Conservation (phyloP, 2,888 invertebrate genomes). For the Mythimna loreyi region DNA sequence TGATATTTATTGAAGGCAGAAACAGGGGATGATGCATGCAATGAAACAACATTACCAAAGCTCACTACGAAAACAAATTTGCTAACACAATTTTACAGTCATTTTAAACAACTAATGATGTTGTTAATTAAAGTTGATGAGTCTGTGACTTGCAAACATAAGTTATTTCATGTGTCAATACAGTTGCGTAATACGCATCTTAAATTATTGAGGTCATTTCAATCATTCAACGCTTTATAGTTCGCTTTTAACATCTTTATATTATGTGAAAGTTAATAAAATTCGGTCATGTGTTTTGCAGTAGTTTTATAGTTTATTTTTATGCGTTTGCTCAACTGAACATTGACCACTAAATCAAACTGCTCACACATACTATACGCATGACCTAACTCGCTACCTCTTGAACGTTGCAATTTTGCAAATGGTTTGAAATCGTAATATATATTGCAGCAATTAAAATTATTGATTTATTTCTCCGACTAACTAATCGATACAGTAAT, state of each 20-base stretch:
- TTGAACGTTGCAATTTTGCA: not conserved
- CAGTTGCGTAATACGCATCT: conserved; percentile 21
- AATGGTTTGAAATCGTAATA: too few species aligned
- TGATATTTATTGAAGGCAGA: too few species aligned
- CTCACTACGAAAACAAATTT: not conserved
- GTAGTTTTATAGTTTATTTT: conserved; percentile 2
- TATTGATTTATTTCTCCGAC: not conserved
- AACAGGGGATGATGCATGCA: too few species aligned
- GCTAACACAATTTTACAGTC: not conserved
- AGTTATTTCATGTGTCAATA: conserved; percentile 31
- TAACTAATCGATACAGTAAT: not conserved
- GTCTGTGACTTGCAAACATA: conserved; percentile 7
- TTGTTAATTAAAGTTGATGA: conserved; percentile 2
- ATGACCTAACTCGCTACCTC: too few species aligned
- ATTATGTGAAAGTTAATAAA: conserved; percentile 32
- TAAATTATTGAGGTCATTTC: conserved; percentile 30
- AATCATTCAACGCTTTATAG: conserved; percentile 6
- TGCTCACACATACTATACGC: too few species aligned
- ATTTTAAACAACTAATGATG: conserved; percentile 8
- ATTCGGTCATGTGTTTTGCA: not conserved
- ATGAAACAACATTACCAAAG: not conserved
- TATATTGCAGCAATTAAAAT: not conserved
- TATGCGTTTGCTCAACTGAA: not conserved
- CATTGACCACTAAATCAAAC: not conserved
- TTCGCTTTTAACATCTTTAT: conserved; percentile 14